Percentiles rank a stretch among this genome's conserved stretches.
Conservation (phyloP, 2,888 invertebrate genomes). For the Euplagia quadripunctaria region DNA sequence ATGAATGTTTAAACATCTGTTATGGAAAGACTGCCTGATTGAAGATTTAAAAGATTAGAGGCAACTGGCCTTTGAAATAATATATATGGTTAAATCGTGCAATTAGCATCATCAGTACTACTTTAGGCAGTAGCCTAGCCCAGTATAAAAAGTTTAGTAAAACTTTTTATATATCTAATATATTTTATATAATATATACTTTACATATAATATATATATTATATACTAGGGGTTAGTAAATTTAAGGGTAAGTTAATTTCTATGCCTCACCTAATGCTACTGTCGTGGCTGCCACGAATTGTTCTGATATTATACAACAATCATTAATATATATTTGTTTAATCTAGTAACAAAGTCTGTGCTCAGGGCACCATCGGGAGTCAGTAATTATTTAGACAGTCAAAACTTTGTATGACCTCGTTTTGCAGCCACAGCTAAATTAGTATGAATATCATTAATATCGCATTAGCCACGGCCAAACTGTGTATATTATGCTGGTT, state of each 20-base stretch:
- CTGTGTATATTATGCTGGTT: slow-evolving; percentile 43
- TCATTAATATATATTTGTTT: slow-evolving; percentile 40
- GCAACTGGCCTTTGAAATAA: not conserved
- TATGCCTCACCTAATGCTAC: not conserved
- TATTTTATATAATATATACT: too few relatives aligned
- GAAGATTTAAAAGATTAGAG: not conserved
- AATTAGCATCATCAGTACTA: not conserved
- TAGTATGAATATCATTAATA: slow-evolving; percentile 79
- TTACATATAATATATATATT: too few relatives aligned
- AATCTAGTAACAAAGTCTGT: slow-evolving; percentile 49
- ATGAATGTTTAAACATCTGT: not conserved
- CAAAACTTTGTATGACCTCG: slow-evolving; percentile 73
- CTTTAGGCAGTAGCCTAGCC: too few relatives aligned
- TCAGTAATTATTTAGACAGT: slow-evolving; percentile 78
- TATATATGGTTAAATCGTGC: not conserved
- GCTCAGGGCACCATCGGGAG: slow-evolving; percentile 54
- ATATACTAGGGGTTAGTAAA: not conserved
- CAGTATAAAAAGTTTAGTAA: too few relatives aligned
- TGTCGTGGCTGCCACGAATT: not conserved
- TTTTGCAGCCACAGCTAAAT: slow-evolving; percentile 70
- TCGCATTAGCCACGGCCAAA: slow-evolving; percentile 68
- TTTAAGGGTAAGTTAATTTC: not conserved
- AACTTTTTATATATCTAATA: too few relatives aligned
- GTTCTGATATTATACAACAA: not conserved
- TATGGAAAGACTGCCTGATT: not conserved